Percentiles rank a stretch among this genome's conserved stretches.
phyloP scores from a whole-genome alignment of 2,113 vertebrate species.

The Mus musculus region GRCm39 chr17:44186501-44187000 shows the following conservation, averaged over 20 bases:
- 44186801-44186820: not conserved
- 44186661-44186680: not conserved
- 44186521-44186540: not conserved
- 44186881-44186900: not conserved
- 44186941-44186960: not conserved
- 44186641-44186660: not conserved
- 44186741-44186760: not conserved
- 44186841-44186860: not conserved
- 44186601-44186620: not conserved
- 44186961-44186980: not conserved
- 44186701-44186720: not conserved
- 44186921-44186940: conserved; percentile 28
- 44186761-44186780: not conserved
- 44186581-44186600: not conserved
- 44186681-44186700: not conserved
- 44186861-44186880: not conserved
- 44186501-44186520: not conserved
- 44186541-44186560: not conserved
- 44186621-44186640: not conserved
- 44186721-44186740: not conserved
- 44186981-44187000: conserved; percentile 14
- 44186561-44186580: not conserved
- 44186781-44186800: not conserved
- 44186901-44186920: not conserved
- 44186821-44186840: not conserved